Percentiles rank a stretch among this genome's conserved stretches.
Evolutionary conservation across 1,140 invertebrate genomes (phyloP).

Genomic region (Hypothenemus hampei): DNA sequence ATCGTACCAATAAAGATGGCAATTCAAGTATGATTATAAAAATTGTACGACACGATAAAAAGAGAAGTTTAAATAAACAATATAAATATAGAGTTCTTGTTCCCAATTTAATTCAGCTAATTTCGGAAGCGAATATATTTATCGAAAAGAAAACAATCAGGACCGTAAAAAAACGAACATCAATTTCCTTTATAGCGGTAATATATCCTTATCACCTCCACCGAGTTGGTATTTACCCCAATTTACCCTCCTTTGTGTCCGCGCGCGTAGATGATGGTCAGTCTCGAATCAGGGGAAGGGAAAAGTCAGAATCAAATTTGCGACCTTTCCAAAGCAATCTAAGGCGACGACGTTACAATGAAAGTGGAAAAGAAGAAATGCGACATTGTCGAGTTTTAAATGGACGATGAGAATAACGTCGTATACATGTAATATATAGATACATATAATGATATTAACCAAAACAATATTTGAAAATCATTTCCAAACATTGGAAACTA

Average conservation of each 20-base stretch:
- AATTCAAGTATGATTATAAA: background rate
- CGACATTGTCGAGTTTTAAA: too few species aligned
- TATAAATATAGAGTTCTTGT: background rate
- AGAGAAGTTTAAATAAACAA: background rate
- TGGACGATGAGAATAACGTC: too few species aligned
- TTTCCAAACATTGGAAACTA: too few species aligned
- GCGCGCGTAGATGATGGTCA: constrained; percentile 14
- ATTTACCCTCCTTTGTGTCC: constrained; percentile 18
- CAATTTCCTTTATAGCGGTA: constrained; percentile 15
- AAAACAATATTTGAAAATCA: too few species aligned
- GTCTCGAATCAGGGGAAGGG: constrained; percentile 9
- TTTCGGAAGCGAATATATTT: too few species aligned
- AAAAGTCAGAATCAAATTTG: constrained; percentile 24
- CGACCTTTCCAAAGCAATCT: constrained; percentile 23
- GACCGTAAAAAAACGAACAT: constrained; percentile 4
- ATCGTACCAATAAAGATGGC: background rate
- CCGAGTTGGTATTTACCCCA: constrained; percentile 11
- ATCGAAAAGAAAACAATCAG: background rate
- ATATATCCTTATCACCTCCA: constrained; percentile 19
- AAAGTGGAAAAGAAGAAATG: too few species aligned
- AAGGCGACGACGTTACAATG: too few species aligned
- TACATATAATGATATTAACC: too few species aligned
- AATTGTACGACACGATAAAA: background rate
- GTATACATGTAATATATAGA: too few species aligned
- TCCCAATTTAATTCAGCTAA: background rate